phyloP scores from a whole-genome alignment of 2,888 invertebrate species.

The Drosophila anomelani region DNA sequence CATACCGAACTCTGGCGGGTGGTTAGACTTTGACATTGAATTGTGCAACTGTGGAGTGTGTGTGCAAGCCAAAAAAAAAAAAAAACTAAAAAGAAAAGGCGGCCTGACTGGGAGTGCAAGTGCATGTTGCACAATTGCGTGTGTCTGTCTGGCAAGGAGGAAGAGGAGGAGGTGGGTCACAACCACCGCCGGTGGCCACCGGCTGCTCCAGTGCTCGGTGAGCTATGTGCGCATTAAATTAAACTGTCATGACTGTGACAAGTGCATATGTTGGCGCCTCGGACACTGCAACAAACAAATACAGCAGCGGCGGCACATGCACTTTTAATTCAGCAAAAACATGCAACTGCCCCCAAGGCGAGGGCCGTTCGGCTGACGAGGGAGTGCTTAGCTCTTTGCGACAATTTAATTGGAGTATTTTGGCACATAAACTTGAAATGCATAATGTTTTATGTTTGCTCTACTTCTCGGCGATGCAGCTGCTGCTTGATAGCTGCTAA shows the following conservation, averaged over 20 bases:
- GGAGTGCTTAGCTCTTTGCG: constrained; percentile 31
- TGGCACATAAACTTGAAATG: constrained; percentile 75
- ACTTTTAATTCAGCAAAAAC: constrained; percentile 76
- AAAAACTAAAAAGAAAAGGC: not conserved
- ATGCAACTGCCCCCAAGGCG: constrained; percentile 63
- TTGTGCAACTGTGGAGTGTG: constrained; percentile 44
- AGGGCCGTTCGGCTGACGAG: constrained; percentile 2
- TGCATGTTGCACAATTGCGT: constrained; percentile 80
- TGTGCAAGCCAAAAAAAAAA: constrained; percentile 33
- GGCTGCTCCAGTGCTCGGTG: constrained; percentile 55
- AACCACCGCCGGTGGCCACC: constrained; percentile 37
- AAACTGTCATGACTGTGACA: constrained; percentile 81
- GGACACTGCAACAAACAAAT: constrained; percentile 45
- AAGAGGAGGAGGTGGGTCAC: not conserved
- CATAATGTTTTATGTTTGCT: constrained; percentile 51
- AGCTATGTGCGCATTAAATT: constrained; percentile 80
- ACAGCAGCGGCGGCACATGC: constrained; percentile 33
- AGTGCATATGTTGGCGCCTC: constrained; percentile 79
- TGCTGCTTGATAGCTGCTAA: constrained; percentile 32
- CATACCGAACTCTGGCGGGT: constrained; percentile 23
- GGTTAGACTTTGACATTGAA: constrained; percentile 75
- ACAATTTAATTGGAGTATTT: constrained; percentile 63
- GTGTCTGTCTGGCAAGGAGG: constrained; percentile 46
- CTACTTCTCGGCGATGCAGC: constrained; percentile 23
- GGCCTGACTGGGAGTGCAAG: constrained; percentile 48